Conservation (phyloP, 2,888 invertebrate species). For the Dioctria linearis region DNA sequence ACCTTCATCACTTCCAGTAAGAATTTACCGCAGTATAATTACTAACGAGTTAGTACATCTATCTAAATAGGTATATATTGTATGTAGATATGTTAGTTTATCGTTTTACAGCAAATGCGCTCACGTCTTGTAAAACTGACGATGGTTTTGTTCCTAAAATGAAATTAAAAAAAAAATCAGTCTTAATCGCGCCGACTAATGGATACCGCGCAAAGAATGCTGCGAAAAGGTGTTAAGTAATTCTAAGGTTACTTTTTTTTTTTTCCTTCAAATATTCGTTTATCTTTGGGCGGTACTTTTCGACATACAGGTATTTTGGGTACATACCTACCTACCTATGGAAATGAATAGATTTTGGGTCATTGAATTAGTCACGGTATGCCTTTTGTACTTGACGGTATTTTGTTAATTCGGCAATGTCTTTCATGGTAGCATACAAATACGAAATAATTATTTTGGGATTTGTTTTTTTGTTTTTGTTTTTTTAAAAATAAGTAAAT, state of each 20-base stretch:
- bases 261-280: constrained; percentile 2
- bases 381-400: neutral
- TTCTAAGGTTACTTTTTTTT: neutral
- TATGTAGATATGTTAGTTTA: neutral
- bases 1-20: constrained; percentile 25
- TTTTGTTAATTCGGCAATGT: no score
- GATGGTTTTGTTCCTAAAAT: neutral
- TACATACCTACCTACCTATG: neutral
- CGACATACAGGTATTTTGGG: no score
- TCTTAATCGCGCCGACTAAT: neutral
- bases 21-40: neutral
- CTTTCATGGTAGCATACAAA: no score
- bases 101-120: no score
- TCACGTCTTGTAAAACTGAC: no score
- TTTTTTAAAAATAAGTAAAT: no score
- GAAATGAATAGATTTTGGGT: constrained; percentile 16
- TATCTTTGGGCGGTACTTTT: constrained; percentile 25
- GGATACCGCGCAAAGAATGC: constrained; percentile 1
- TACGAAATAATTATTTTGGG: no score
- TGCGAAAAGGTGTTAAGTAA: constrained; percentile 27
- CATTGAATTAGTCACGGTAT: constrained; percentile 25
- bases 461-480: no score
- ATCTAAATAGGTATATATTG: neutral
- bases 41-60: neutral
- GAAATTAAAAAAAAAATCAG: constrained; percentile 11